Evolutionary conservation across 2,113 vertebrate species (phyloP).

Genomic region (Heterochromis multidens): DNA sequence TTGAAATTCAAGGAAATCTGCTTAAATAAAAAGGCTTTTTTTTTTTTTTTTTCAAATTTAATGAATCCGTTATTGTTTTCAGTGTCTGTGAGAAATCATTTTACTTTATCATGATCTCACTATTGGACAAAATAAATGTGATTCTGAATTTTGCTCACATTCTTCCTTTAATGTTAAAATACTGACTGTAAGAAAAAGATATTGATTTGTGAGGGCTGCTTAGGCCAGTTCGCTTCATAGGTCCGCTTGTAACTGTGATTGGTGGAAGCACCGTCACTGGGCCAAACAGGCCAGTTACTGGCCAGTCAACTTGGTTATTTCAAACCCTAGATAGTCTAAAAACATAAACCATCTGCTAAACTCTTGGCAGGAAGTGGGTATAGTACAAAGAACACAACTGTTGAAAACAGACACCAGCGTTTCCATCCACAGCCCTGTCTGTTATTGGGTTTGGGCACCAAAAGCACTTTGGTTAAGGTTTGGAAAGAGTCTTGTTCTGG

Average conservation of each 20-base stretch:
- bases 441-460: background rate
- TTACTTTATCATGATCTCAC: background rate
- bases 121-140: too few species aligned
- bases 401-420: background rate
- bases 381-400: background rate
- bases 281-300: background rate
- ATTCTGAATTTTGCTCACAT: too few species aligned
- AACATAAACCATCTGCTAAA: background rate
- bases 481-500: background rate
- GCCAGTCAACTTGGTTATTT: background rate
- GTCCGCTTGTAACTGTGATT: background rate
- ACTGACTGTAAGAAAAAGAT: background rate
- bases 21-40: background rate
- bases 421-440: background rate
- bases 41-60: background rate
- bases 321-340: background rate
- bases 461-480: background rate
- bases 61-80: background rate
- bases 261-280: background rate
- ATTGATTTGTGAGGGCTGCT: background rate
- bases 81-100: background rate
- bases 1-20: background rate
- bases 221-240: background rate
- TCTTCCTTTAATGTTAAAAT: too few species aligned
- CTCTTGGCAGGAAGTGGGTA: background rate